Conservation (phyloP, 2,113 vertebrate genomes). For the Tylochromis polylepis region DNA sequence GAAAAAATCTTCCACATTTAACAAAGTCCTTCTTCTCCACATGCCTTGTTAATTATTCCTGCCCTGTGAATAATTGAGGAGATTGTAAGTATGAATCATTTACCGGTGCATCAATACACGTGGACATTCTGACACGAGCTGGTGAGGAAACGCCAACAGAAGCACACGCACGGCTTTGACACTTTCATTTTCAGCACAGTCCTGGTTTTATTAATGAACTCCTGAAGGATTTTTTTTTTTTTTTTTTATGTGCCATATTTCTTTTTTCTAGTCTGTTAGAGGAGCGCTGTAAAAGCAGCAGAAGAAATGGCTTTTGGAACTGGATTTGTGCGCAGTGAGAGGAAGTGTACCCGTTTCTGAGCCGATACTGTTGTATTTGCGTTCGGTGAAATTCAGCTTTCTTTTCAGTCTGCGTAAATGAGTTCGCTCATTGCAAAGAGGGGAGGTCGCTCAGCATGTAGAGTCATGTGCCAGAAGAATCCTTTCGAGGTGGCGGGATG, state of each 20-base stretch:
- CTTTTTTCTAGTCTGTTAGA: not conserved
- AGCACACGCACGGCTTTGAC: not conserved
- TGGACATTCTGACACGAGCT: not conserved
- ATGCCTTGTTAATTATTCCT: slow-evolving; percentile 61
- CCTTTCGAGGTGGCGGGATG: not conserved
- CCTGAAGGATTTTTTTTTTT: not conserved
- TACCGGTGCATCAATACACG: slow-evolving; percentile 14
- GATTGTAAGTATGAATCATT: slow-evolving; percentile 63
- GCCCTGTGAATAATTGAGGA: slow-evolving; percentile 64
- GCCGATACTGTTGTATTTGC: not conserved
- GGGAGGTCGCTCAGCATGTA: not conserved
- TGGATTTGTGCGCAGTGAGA: not conserved
- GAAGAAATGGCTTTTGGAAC: not conserved
- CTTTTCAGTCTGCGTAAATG: not conserved
- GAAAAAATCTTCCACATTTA: not conserved
- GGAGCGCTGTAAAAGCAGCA: not conserved
- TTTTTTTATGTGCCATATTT: not conserved
- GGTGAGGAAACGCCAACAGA: not conserved
- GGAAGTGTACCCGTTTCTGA: not conserved
- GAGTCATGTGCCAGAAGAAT: not conserved
- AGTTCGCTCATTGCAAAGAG: not conserved
- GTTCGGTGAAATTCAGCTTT: not conserved
- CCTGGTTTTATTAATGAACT: slow-evolving; percentile 36
- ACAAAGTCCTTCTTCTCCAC: slow-evolving; percentile 36
- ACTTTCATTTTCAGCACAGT: not conserved